These are phyloP conservation scores for Bos taurus DNA, from an alignment of 2,113 vertebrate species.

Conservation along the genomic window ARS-UCD2.0 NC_037338.1:36821501-36822000, in stretches of 20 bases:
- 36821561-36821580: conserved; percentile 5
- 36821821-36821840: neutral
- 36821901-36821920: neutral
- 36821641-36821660: conserved; percentile 3
- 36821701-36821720: neutral
- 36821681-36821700: neutral
- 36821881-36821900: neutral
- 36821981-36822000: neutral
- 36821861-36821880: neutral
- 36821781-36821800: neutral
- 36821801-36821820: neutral
- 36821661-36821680: neutral
- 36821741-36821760: neutral
- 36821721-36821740: neutral
- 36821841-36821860: neutral
- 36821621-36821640: neutral
- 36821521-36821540: neutral
- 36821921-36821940: neutral
- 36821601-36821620: neutral
- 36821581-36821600: neutral
- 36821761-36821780: neutral
- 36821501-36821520: neutral
- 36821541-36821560: neutral
- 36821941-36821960: neutral
- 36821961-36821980: neutral